These are phyloP conservation scores for Charina bottae DNA, from an alignment of 2,113 vertebrate species.

Conservation along the genomic window DNA sequence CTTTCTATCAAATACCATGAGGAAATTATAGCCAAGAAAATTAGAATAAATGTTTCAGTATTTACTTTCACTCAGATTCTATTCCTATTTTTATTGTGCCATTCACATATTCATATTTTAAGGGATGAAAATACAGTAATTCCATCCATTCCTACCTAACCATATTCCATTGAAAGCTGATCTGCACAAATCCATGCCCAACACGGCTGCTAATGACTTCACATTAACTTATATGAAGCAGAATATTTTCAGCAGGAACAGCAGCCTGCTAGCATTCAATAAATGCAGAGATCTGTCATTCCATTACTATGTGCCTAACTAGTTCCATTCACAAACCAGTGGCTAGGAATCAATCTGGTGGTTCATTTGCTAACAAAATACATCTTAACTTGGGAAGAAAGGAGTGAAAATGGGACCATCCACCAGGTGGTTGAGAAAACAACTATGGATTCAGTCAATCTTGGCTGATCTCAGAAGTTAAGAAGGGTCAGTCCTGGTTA, in stretches of 20 bases:
- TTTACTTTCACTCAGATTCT: neutral
- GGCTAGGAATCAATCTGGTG: no score
- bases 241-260: neutral
- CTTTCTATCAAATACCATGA: neutral
- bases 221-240: neutral
- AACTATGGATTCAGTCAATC: neutral
- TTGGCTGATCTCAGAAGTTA: neutral
- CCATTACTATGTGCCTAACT: neutral
- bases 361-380: neutral
- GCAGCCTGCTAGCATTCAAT: neutral
- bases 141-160: neutral
- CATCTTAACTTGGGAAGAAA: no score
- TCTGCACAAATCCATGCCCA: no score
- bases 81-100: neutral
- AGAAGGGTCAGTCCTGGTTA: neutral
- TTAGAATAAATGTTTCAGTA: neutral
- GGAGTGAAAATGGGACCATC: neutral
- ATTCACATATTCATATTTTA: neutral
- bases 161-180: neutral
- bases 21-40: neutral
- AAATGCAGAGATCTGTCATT: neutral
- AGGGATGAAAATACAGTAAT: neutral
- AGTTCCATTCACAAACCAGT: neutral
- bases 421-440: neutral
- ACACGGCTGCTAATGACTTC: neutral